Base-by-base conservation (phyloP, 2,797 vertebrate species). In the Knipowitschia caucasica region DNA sequence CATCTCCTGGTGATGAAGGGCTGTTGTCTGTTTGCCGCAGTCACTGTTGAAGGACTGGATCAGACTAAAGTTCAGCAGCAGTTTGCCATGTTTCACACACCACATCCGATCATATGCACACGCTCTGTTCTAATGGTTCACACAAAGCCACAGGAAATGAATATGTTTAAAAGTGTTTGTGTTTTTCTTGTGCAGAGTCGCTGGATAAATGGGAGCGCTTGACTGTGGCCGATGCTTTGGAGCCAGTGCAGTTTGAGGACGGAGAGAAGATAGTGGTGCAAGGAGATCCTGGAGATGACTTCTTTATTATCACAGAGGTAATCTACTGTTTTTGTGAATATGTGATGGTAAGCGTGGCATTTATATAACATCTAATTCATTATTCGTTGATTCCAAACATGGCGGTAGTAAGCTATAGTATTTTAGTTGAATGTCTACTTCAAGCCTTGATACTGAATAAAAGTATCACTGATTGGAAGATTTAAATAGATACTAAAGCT, bases 191-290 rank as follows among this genome's bases (percentile, higher is more conserved):
- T 62, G 57, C 42, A 98, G 96, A 97, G 82, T 98, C 96, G 66
- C 85, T 98, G 88, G 96, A 98, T 81, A 98, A 98, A 76, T 98
- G 96, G 96, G 96, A 98, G 49, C 94, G 96, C 45, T 89, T 99
- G 78, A 99, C 96, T 0, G 96, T 99, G 62, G 96, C 96, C 0
- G 96, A 99, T 54, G 92, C 96, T 0, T 69, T 98, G 88, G 96
- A 98, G 66, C 95, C 96, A 0, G 96, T 98, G 27, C 95, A 97
- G 74, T 99, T 98, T 84, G 96, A 99, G 65, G 96, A 99, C 40
- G 94, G 94, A 14, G 94, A 99, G 77, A 98, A 98, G 87, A 99
- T 99, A 25, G 96, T 99, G 85, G 95, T 98, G 45, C 96, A 99
- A 73, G 96, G 95, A 75, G 95, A 98, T 47, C 95, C 96, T 1